phyloP scores from a whole-genome alignment of 2,113 vertebrate genomes.

The Aegotheles bennettii region DNA sequence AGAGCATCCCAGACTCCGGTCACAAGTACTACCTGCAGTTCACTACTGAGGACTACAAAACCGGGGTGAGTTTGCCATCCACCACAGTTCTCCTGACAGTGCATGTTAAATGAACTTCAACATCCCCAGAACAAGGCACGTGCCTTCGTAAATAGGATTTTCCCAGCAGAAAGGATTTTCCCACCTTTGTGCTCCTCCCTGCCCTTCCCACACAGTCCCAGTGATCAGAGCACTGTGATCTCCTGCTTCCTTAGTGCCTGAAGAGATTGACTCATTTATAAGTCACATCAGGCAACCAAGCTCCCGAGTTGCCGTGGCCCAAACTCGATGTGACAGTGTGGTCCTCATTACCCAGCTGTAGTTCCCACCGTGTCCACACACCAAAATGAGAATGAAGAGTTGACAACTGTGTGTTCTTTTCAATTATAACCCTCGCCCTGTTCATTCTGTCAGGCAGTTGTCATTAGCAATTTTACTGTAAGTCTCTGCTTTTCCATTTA shows the following conservation, averaged over 20 bases:
- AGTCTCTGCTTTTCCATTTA: neutral
- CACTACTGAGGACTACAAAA: conserved; percentile 40
- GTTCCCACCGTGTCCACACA: neutral
- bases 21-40: conserved; percentile 68
- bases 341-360: neutral
- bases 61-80: conserved; percentile 53
- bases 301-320: neutral
- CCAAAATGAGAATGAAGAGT: neutral
- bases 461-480: neutral
- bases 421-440: neutral
- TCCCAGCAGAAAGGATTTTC: accelerated
- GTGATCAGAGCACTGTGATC: accelerated
- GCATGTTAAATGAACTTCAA: accelerated
- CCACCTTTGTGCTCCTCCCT: neutral
- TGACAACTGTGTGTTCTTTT: neutral
- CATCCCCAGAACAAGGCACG: neutral
- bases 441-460: neutral
- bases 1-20: conserved; percentile 55
- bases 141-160: neutral
- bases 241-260: neutral
- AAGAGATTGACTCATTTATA: too few relatives aligned
- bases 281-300: neutral
- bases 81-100: accelerated
- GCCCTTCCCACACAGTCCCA: neutral
- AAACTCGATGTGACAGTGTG: neutral